phyloP scores from a whole-genome alignment of 2,797 vertebrate genomes.

The Carcharodon carcharias region DNA sequence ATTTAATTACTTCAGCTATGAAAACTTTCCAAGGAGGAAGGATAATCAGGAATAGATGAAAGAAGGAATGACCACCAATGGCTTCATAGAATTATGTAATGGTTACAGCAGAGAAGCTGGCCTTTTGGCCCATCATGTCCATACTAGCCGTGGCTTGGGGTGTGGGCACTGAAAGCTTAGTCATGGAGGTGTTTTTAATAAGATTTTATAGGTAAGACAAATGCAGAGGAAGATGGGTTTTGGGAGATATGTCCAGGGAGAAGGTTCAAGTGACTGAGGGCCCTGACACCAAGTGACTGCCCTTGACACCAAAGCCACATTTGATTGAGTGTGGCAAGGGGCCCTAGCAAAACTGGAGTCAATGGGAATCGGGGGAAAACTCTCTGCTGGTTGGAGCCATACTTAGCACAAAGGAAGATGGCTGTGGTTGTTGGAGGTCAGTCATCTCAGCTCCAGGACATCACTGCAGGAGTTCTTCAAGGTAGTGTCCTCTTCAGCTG shows the following conservation, averaged over 20 bases:
- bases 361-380: no score
- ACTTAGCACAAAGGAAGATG: no score
- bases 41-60: background rate
- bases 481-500: no score
- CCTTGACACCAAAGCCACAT: no score
- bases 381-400: no score
- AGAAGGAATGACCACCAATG: background rate
- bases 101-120: background rate
- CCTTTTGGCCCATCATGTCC: background rate
- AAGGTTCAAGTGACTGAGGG: background rate
- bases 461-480: no score
- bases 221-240: background rate
- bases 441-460: no score
- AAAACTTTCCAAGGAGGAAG: background rate
- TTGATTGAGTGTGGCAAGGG: no score
- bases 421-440: no score
- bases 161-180: no score
- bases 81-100: background rate
- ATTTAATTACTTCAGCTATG: background rate
- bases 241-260: background rate
- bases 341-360: no score
- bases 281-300: background rate
- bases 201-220: background rate
- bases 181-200: background rate
- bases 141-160: background rate